Evolutionary conservation across 2,113 vertebrate species (phyloP), one percentile per base, ranked within the genome.

Genomic region (Rynchops niger): DNA sequence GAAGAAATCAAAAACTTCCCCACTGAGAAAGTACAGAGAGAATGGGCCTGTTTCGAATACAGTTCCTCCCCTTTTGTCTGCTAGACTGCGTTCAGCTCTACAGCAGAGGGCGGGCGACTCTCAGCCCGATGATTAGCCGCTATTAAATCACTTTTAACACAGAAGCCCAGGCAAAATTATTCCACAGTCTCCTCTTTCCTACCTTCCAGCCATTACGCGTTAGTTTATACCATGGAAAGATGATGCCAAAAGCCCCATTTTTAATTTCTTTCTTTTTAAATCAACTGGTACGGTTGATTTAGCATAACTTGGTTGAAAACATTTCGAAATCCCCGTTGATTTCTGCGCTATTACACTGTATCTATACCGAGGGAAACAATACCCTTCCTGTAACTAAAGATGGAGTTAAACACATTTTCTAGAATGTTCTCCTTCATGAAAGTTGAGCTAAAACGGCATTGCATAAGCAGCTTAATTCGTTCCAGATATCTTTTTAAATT

Each of bases 71-170:
- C 67, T 84, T 78, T 62, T 82, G 82, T 77, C 88, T 93, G 82
- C 53, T 15, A 53, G 74, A 65, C 43, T 67, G 42, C 9, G 53
- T n/a, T 62, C 15, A 50, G 22, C 74, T 86, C 84, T 71, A 82
- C 94, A 93, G 84, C 11, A 95, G 95, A 93, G 87, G 93, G 92
- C 88, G 93, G 72, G 8, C 19, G 4, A 66, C 40, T 86, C 80
- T 80, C 66, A 49, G 72, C 67, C 53, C 9, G 0, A 22, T 5
- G 25, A 34, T 73, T 50, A 70, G 61, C 76, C 66, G 69, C 61
- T 59, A 21, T 12, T 47, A 81, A 71, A 74, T 45, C 23, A 81
- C 21, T 86, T 63, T 53, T 65, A 89, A 45, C 50, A 49, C 82
- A 74, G 74, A 25, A 87, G 43, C 40, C 34, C 9, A n/a, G 43